Percentiles rank a stretch among this genome's conserved stretches.
These are phyloP conservation scores for Petrosia ficiformis DNA, from an alignment of 37 sponge, comb jelly and placozoan species.

Conservation along the genomic window DNA sequence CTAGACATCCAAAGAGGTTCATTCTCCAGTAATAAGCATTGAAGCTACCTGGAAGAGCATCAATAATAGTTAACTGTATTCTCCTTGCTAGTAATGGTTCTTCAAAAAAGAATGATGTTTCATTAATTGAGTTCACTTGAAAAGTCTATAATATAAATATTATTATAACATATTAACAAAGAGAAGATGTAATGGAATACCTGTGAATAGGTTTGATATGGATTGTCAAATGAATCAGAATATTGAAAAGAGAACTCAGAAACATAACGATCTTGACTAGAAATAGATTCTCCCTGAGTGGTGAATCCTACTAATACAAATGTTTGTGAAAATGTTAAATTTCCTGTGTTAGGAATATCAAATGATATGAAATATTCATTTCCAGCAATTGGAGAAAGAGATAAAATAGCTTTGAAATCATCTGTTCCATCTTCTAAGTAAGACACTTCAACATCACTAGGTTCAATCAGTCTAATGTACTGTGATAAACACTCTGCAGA, in stretches of 20 bases:
- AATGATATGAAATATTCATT: no score
- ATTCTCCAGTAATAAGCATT: no score
- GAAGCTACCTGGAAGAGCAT: no score
- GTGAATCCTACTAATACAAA: neutral
- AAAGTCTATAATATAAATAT: neutral
- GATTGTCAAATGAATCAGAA: neutral
- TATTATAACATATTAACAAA: neutral
- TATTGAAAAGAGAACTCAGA: neutral
- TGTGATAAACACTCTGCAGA: no score
- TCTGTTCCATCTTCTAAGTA: no score
- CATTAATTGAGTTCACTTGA: neutral
- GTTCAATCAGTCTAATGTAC: no score
- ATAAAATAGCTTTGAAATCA: no score
- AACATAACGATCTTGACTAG: no score
- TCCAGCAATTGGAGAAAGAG: no score
- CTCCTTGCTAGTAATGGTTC: neutral
- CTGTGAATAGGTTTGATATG: no score
- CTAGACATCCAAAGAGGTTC: no score
- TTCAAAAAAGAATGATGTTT: neutral
- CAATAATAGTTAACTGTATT: neutral
- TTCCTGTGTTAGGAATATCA: neutral
- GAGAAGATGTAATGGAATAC: neutral
- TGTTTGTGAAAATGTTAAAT: neutral
- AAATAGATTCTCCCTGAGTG: neutral
- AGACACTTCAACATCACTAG: no score